Base-by-base conservation (phyloP, 2,797 vertebrate species). In the Gymnothorax javanicus region DNA sequence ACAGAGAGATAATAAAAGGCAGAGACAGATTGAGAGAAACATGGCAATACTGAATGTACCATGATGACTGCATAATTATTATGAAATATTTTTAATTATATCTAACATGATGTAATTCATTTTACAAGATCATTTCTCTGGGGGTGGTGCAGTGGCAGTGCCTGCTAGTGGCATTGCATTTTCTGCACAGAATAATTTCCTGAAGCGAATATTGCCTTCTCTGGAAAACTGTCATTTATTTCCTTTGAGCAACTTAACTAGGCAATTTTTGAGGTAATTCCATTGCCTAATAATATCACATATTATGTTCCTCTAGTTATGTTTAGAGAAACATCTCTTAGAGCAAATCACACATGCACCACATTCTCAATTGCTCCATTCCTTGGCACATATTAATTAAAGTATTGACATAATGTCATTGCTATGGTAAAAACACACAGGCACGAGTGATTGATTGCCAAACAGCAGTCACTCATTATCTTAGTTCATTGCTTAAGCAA, bases 401-500 rank as follows among this genome's bases (percentile, higher is more conserved):
- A 85, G 92, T 93, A 95, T 94, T 94, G 93, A 94, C 92, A 93
- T 90, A 91, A 89, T 85, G 91, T 93, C 93, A 94, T 95, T 94
- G 94, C 91, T 87, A 86, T 90, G 89, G 90, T 91, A 92, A 94
- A 93, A 92, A 92, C 91, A 94, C 92, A 93, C 92, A 87, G 87
- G 87, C 88, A 87, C 91, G 89, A 91, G 89, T 90, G 90, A 89
- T 90, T 89, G 87, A 84, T 75, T 59, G 87, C 54, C 75, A 59
- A 57, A 69, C 84, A 87, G 83, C 87, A 69, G 83, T 20, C 91
- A 88, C 91, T 95, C 92, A 94, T 94, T 95, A 92, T 89, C 89
- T 93, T 94, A 93, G 94, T 93, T 95, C 81, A 87, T 73, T 60
- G 81, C 64, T 64, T 73, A 83, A 94, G 33, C 92, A 92, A 91